These are phyloP conservation scores for Piezodorus guildinii DNA, from an alignment of 1,140 invertebrate species.

Conservation along the genomic window DNA sequence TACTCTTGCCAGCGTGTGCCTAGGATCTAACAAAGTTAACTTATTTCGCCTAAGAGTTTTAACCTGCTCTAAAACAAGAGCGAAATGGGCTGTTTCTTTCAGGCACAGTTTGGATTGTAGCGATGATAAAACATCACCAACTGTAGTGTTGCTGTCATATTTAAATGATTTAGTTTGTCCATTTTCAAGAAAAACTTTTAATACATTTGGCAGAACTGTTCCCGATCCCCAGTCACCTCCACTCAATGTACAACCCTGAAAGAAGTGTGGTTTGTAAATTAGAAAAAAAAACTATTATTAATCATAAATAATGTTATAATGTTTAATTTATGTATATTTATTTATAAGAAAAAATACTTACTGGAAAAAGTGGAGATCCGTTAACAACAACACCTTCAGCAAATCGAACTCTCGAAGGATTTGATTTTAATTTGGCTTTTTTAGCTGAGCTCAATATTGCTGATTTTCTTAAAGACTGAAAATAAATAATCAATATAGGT, in stretches of 20 bases:
- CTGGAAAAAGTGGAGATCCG: slow-evolving; percentile 62
- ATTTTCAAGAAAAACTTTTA: slow-evolving; percentile 88
- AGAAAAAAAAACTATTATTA: not conserved
- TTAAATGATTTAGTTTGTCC: slow-evolving; percentile 95
- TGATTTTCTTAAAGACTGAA: slow-evolving; percentile 56
- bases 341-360: slow-evolving; percentile 36
- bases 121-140: slow-evolving; percentile 74
- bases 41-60: slow-evolving; percentile 74
- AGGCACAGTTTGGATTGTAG: slow-evolving; percentile 77
- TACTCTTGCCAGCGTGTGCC: slow-evolving; percentile 74
- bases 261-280: slow-evolving; percentile 20
- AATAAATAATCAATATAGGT: slow-evolving; percentile 20
- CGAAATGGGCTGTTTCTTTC: slow-evolving; percentile 68
- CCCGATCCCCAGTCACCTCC: slow-evolving; percentile 60
- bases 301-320: slow-evolving; percentile 13
- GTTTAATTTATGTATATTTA: no score
- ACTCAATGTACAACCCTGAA: slow-evolving; percentile 62
- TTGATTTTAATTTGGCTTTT: slow-evolving; percentile 62
- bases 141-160: slow-evolving; percentile 80
- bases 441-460: slow-evolving; percentile 76
- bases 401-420: slow-evolving; percentile 76
- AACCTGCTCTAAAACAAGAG: slow-evolving; percentile 78
- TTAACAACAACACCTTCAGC: slow-evolving; percentile 80
- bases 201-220: slow-evolving; percentile 84
- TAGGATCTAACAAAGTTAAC: slow-evolving; percentile 68